A percentile compares a stretch with the other conserved stretches of the same genome.
Conservation (phyloP, 1,140 invertebrate species). For the Drosophila willistoni region DNA sequence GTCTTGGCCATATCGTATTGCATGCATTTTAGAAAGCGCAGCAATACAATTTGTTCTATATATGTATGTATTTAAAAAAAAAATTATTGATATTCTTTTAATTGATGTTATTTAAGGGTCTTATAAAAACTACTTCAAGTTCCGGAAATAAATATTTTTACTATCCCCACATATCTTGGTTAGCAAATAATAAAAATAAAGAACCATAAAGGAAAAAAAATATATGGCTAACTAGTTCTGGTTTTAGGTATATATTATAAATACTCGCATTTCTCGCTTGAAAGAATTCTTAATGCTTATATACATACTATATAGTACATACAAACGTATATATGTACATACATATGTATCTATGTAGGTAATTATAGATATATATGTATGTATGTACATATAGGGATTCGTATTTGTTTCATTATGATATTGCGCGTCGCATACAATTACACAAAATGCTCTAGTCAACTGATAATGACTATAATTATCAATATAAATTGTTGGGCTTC, state of each 20-base stretch:
- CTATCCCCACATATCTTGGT: neutral
- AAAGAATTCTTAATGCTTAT: neutral
- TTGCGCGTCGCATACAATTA: neutral
- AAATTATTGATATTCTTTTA: constrained; percentile 3
- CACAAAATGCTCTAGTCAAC: neutral
- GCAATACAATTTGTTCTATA: constrained; percentile 61
- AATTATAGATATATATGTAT: neutral
- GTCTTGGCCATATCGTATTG: constrained; percentile 84
- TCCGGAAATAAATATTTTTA: too few species aligned
- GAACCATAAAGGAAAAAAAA: neutral
- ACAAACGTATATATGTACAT: neutral
- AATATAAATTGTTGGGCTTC: neutral
- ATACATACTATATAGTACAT: neutral
- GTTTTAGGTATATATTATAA: neutral
- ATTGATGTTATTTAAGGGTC: too few species aligned
- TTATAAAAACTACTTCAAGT: too few species aligned
- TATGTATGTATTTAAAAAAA: neutral
- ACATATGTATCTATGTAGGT: neutral
- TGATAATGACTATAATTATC: constrained; percentile 8
- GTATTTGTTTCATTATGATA: neutral
- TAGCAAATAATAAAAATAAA: neutral
- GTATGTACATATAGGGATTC: neutral
- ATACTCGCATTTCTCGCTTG: neutral
- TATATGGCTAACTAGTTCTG: neutral
- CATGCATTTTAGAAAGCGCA: constrained; percentile 82